Conservation (phyloP, 1,140 invertebrate species). For the Mya arenaria region DNA sequence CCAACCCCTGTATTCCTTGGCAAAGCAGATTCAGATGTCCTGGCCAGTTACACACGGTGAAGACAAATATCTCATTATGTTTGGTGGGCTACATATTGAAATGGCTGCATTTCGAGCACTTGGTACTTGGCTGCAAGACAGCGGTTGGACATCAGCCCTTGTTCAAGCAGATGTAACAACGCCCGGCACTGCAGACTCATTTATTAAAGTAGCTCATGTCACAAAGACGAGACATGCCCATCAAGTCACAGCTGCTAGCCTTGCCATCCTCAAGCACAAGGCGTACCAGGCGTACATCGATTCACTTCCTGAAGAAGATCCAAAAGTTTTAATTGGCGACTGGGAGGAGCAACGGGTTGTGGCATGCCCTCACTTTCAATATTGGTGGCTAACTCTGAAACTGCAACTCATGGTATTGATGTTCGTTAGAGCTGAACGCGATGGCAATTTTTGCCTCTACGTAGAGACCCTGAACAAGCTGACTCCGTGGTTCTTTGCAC, state of each 20-base stretch:
- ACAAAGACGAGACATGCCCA: constrained; percentile 45
- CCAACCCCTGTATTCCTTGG: constrained; percentile 59
- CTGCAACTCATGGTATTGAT: neutral
- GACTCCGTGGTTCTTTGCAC: constrained; percentile 26
- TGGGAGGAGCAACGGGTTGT: neutral
- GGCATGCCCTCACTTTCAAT: neutral
- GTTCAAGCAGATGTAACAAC: constrained; percentile 41
- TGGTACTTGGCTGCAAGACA: constrained; percentile 57
- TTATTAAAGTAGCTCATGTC: constrained; percentile 48
- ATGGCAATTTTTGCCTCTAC: constrained; percentile 1
- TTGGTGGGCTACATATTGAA: constrained; percentile 49
- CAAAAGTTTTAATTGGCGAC: neutral
- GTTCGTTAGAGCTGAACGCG: neutral
- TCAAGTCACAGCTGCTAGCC: constrained; percentile 49
- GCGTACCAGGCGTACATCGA: neutral
- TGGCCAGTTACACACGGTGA: constrained; percentile 63
- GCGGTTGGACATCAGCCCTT: constrained; percentile 59
- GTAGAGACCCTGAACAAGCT: neutral
- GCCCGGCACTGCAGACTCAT: constrained; percentile 57
- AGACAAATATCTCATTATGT: constrained; percentile 49
- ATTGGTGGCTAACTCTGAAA: neutral
- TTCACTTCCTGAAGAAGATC: neutral
- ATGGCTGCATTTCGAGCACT: constrained; percentile 33
- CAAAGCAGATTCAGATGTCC: constrained; percentile 64
- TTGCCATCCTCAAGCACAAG: neutral